A percentile compares a stretch with the other conserved stretches of the same genome.
Conservation (phyloP, 2,113 vertebrate genomes). For the Ellobius talpinus region DNA sequence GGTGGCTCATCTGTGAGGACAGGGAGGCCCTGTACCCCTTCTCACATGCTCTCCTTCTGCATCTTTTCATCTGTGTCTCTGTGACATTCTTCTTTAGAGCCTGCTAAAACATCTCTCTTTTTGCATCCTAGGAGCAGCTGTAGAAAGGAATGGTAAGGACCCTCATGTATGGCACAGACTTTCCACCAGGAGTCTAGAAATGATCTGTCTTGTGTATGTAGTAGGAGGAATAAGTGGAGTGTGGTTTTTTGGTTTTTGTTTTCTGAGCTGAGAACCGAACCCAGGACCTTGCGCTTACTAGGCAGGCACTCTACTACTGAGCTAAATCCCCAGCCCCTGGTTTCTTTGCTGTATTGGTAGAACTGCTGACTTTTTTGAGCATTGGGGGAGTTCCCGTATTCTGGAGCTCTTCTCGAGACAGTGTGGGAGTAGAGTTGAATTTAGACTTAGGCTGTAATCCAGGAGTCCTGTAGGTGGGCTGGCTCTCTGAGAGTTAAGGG, state of each 20-base stretch:
- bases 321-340: not conserved
- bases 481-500: not conserved
- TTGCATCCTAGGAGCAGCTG: not conserved
- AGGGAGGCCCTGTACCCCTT: not conserved
- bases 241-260: too few species aligned
- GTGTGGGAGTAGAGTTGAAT: not conserved
- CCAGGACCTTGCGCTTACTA: not conserved
- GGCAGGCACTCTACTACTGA: not conserved
- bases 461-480: not conserved
- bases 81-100: not conserved
- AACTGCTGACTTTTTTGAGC: not conserved
- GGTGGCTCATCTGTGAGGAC: not conserved
- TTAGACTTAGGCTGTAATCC: not conserved
- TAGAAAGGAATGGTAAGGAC: not conserved
- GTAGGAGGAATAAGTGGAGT: not conserved
- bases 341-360: not conserved
- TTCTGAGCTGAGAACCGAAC: not conserved
- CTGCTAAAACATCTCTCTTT: not conserved
- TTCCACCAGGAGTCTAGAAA: not conserved
- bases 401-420: constrained; percentile 7
- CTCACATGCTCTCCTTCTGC: not conserved
- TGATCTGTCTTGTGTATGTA: not conserved
- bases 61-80: not conserved
- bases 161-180: not conserved
- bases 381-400: not conserved